Evolutionary conservation across 1,140 invertebrate genomes (phyloP).

Genomic region (Spodoptera litura): DNA sequence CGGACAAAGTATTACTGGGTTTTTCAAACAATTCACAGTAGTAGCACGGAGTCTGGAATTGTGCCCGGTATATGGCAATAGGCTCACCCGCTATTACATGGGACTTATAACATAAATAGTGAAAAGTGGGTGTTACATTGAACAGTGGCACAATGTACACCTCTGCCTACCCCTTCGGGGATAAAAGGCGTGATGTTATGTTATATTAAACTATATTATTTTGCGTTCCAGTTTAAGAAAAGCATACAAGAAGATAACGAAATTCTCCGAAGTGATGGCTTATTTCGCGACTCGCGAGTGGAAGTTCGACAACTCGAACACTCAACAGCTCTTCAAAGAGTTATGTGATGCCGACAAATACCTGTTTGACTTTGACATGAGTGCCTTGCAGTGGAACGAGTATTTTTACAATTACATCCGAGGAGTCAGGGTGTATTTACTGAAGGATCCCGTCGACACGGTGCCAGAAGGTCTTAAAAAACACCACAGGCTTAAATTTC

Average conservation of each 20-base stretch:
- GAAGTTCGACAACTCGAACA: slow-evolving; percentile 90
- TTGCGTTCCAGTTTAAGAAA: slow-evolving; percentile 88
- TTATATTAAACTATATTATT: background rate
- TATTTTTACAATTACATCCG: slow-evolving; percentile 87
- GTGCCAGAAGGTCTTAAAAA: slow-evolving; percentile 67
- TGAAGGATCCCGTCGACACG: slow-evolving; percentile 88
- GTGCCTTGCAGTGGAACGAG: slow-evolving; percentile 86
- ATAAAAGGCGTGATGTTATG: too few relatives aligned
- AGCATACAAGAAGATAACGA: slow-evolving; percentile 91
- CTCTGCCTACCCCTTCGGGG: too few relatives aligned
- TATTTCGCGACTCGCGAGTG: slow-evolving; percentile 91
- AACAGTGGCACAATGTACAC: too few relatives aligned
- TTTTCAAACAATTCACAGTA: too few relatives aligned
- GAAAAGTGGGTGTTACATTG: too few relatives aligned
- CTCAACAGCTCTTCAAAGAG: slow-evolving; percentile 75
- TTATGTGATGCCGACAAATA: slow-evolving; percentile 87
- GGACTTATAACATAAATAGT: too few relatives aligned
- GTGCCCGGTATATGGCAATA: too few relatives aligned
- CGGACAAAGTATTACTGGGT: too few relatives aligned
- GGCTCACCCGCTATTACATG: too few relatives aligned
- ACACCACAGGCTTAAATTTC: slow-evolving; percentile 55
- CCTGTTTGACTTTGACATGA: slow-evolving; percentile 88
- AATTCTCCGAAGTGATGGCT: slow-evolving; percentile 89
- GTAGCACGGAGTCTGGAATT: too few relatives aligned
- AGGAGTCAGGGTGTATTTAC: slow-evolving; percentile 87